phyloP scores from a whole-genome alignment of 2,113 vertebrate genomes.

The Terrapene triunguis region DNA sequence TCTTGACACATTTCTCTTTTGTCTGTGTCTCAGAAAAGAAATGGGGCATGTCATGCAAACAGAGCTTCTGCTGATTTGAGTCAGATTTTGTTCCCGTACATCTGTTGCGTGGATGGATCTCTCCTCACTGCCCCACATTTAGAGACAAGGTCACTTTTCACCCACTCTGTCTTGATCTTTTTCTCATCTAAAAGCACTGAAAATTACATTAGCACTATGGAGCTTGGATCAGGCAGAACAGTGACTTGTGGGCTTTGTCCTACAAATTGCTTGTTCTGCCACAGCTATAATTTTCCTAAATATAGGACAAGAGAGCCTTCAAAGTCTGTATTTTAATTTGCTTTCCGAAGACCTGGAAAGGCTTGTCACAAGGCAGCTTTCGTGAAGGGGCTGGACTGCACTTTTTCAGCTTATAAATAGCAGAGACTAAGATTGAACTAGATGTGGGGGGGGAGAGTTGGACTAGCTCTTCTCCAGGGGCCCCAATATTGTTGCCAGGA shows the following conservation, averaged over 20 bases:
- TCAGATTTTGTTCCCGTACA: not conserved
- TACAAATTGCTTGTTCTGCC: not conserved
- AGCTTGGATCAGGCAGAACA: not conserved
- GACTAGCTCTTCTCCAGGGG: not conserved
- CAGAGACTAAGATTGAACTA: not conserved
- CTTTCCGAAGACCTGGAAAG: not conserved
- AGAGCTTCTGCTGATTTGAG: not conserved
- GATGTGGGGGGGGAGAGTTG: not conserved
- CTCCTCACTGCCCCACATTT: not conserved
- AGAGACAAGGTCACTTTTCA: not conserved
- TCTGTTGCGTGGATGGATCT: not conserved
- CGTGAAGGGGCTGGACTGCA: not conserved
- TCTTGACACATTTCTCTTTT: not conserved
- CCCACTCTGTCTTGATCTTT: not conserved
- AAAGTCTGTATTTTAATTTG: not conserved
- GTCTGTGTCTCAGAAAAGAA: not conserved
- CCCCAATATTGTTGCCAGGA: not conserved
- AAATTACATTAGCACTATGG: not conserved
- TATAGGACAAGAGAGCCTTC: not conserved
- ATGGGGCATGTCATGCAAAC: not conserved
- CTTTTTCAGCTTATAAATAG: not conserved
- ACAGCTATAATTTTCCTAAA: not conserved
- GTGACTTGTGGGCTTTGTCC: not conserved
- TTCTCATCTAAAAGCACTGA: not conserved
- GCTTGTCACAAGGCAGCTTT: not conserved